These are phyloP conservation scores for Trachelus iudaicus DNA, from an alignment of 2,888 invertebrate genomes.

Conservation along the genomic window DNA sequence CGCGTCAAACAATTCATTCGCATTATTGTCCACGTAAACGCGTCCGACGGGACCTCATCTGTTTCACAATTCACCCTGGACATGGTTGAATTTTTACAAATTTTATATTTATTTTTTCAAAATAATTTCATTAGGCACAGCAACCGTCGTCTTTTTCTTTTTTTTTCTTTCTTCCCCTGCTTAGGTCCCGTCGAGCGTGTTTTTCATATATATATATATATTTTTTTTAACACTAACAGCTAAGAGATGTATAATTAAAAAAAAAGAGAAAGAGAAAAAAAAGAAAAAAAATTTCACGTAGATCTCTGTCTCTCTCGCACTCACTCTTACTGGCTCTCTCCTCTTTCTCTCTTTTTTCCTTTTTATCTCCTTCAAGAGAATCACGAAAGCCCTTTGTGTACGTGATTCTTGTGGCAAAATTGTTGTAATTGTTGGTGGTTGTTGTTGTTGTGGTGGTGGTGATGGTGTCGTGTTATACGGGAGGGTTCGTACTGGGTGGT, in stretches of 20 bases:
- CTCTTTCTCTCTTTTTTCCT: constrained; percentile 19
- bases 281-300: neutral
- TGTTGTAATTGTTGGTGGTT: neutral
- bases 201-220: neutral
- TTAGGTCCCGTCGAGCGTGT: neutral
- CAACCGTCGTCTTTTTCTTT: neutral
- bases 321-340: constrained; percentile 10
- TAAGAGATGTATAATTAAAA: neutral
- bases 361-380: constrained; percentile 30
- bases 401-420: neutral
- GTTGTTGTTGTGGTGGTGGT: neutral
- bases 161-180: neutral
- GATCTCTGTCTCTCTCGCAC: constrained; percentile 18
- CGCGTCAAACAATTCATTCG: neutral
- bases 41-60: neutral
- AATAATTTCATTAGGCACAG: neutral
- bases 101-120: neutral
- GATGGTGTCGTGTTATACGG: neutral
- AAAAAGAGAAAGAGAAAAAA: neutral
- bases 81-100: neutral
- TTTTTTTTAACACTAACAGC: neutral
- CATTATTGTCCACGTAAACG: neutral
- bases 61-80: neutral
- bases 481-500: neutral
- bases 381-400: neutral